phyloP scores from a whole-genome alignment of 2,113 vertebrate genomes.

The Lontra canadensis region DNA sequence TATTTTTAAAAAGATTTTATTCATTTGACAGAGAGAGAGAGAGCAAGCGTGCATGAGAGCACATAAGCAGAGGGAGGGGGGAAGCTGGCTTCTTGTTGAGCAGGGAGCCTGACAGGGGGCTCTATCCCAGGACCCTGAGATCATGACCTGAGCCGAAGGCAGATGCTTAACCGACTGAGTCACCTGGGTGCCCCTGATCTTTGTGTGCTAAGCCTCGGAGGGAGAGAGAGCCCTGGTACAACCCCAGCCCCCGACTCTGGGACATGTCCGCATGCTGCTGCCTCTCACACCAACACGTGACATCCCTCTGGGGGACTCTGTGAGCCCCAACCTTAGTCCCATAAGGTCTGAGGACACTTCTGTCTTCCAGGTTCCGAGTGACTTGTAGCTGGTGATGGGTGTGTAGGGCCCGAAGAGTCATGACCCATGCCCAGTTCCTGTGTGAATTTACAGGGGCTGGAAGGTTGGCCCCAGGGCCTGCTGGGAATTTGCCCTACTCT shows the following conservation, averaged over 20 bases:
- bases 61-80: too few relatives aligned
- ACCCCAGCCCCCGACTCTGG: not conserved
- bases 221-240: too few relatives aligned
- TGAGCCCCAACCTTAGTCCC: not conserved
- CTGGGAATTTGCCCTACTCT: not conserved
- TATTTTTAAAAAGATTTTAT: too few relatives aligned
- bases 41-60: too few relatives aligned
- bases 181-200: too few relatives aligned
- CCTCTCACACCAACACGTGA: not conserved
- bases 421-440: not conserved
- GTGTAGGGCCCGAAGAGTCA: not conserved
- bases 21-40: too few relatives aligned
- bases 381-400: not conserved
- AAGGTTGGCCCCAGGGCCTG: not conserved
- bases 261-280: rapidly evolving
- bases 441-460: not conserved
- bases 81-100: too few relatives aligned
- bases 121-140: too few relatives aligned
- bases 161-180: not conserved
- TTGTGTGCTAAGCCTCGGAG: not conserved
- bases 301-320: not conserved
- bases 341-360: too few relatives aligned
- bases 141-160: too few relatives aligned
- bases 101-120: too few relatives aligned
- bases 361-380: not conserved